These are phyloP conservation scores for Pedionomus torquatus DNA, from an alignment of 2,113 vertebrate genomes.

Conservation along the genomic window DNA sequence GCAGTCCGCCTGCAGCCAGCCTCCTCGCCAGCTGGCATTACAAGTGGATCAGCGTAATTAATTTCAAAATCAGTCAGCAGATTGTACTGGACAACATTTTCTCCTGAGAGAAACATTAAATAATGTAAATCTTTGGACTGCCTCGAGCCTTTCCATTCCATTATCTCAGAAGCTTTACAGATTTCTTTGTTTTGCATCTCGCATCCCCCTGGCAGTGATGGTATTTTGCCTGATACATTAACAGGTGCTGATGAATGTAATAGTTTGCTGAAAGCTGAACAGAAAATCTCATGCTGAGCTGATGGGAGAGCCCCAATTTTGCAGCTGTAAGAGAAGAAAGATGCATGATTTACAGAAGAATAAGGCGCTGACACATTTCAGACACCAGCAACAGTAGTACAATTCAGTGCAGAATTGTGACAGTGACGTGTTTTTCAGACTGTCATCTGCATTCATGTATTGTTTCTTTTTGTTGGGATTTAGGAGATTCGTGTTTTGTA, in stretches of 20 bases:
- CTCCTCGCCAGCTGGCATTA: conserved; percentile 36
- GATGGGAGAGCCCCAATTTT: not conserved
- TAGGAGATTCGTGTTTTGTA: not conserved
- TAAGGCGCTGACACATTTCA: not conserved
- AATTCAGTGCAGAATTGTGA: conserved; percentile 9
- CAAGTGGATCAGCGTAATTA: conserved; percentile 24
- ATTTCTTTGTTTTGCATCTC: not conserved
- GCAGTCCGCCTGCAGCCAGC: not conserved
- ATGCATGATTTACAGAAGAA: not conserved
- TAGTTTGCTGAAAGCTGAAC: conserved; percentile 1
- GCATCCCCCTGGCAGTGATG: not conserved
- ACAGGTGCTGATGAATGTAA: not conserved
- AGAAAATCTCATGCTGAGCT: conserved; percentile 14
- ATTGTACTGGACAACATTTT: not conserved
- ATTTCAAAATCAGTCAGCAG: conserved; percentile 34
- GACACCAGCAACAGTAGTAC: not conserved
- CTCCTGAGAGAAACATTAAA: not conserved
- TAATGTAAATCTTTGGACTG: not conserved
- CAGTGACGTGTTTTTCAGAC: not conserved
- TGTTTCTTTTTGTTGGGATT: not conserved
- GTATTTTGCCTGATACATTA: not conserved
- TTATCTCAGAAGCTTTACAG: not conserved
- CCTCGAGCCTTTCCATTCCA: not conserved
- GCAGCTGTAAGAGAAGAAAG: conserved; percentile 23
- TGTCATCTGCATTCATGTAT: not conserved